Evolutionary conservation across 2,797 vertebrate species (phyloP), one percentile per base, ranked within the genome.

Genomic region (Rhinatrema bivittatum): DNA sequence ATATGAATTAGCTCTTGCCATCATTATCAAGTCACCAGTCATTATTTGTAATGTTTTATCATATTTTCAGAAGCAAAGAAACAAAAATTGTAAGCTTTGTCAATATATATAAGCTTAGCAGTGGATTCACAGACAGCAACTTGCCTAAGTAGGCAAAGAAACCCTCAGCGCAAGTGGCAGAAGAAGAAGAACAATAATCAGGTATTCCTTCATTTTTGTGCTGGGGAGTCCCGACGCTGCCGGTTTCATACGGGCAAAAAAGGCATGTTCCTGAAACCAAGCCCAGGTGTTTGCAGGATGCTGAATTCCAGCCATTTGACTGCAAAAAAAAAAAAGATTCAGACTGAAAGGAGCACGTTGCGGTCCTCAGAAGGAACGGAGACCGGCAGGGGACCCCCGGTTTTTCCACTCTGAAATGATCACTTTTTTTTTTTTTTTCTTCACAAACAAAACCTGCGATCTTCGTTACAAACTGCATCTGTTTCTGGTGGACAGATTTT

Each of bases 301-400:
- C 53, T 59, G 60, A 51, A 46, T 71, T 61, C 51, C 23, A 46
- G 56, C 53, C 55, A 31, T 60, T 66, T 64, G 59, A 56, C 59
- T 63, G 41, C 56, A n/a, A n/a, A n/a, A n/a, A 62, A n/a, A n/a
- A n/a, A n/a, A 62, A 56, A 65, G 3, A 49, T 47, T 64, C 69
- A 62, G 65, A 25, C 57, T 21, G 43, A 68, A 62, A 71, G 64
- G 64, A 78, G 60, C 67, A 70, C 73, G 70, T 68, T 71, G 72
- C 72, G 56, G 60, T 69, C 50, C 70, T 67, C 38, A 74, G 73
- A 78, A 78, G 78, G 62, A 75, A 81, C 69, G 68, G 68, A 71
- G 71, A 74, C 75, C 81, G 79, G 79, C 77, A 84, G 61, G 72
- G 66, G 70, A 78, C 36, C 68, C 72, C 61, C 39, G 72, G 70